Evolutionary conservation across 2,888 invertebrate species (phyloP).

Genomic region (Pharmacophagus antenor): DNA sequence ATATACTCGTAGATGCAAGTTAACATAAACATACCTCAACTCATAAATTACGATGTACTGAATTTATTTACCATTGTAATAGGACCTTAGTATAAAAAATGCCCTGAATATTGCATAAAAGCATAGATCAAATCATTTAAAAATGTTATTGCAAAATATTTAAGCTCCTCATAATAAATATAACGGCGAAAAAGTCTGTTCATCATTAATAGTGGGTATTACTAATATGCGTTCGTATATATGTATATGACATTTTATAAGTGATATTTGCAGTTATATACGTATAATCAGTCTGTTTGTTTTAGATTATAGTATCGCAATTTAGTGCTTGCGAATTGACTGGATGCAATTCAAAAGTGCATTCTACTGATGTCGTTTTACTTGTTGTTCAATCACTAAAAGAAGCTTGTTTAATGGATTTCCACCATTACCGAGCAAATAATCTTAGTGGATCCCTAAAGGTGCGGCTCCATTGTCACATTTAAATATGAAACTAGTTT

Average conservation of each 20-base stretch:
- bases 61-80: too few species aligned
- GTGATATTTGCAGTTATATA: not conserved
- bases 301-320: conserved; percentile 47
- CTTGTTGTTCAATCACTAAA: conserved; percentile 76
- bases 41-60: too few species aligned
- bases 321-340: conserved; percentile 67
- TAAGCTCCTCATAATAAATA: too few species aligned
- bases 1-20: too few species aligned
- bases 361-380: conserved; percentile 65
- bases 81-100: too few species aligned
- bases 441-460: conserved; percentile 72
- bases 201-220: too few species aligned
- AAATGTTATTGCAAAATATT: too few species aligned
- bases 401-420: conserved; percentile 80
- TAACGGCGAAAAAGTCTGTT: not conserved
- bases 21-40: too few species aligned
- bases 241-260: not conserved
- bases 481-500: conserved; percentile 22
- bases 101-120: too few species aligned
- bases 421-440: conserved; percentile 80
- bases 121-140: too few species aligned
- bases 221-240: not conserved
- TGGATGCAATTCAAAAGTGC: conserved; percentile 72
- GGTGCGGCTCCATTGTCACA: conserved; percentile 46
- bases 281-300: too few species aligned